phyloP scores from a whole-genome alignment of 2,797 vertebrate genomes.

The Lepus townsendii region DNA sequence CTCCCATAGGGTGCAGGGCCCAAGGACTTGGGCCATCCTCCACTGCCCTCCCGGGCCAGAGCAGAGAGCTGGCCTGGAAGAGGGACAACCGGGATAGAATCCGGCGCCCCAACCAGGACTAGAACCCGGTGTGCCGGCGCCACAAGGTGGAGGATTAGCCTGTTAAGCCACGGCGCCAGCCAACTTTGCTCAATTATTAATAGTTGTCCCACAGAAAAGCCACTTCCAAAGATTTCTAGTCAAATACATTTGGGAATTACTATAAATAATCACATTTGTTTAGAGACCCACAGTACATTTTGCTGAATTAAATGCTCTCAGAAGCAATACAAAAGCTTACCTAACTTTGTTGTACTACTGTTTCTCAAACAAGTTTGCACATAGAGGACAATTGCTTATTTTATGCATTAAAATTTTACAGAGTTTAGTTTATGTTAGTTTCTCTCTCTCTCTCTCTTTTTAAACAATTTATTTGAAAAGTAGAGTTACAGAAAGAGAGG shows the following conservation, averaged over 20 bases:
- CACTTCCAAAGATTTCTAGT: slow-evolving; percentile 13
- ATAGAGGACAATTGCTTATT: slow-evolving; percentile 44
- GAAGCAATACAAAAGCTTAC: background rate
- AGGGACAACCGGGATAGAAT: no score
- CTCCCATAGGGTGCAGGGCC: no score
- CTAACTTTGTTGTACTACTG: slow-evolving; percentile 5
- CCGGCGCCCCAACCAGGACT: no score
- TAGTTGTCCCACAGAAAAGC: slow-evolving; percentile 45
- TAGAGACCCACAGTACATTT: background rate
- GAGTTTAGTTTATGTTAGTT: slow-evolving; percentile 28
- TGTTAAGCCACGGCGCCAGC: no score
- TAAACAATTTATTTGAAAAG: no score
- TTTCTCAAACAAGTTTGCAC: slow-evolving; percentile 41
- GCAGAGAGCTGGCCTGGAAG: no score
- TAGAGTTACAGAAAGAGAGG: no score
- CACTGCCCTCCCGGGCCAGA: no score
- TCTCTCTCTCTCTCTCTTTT: background rate
- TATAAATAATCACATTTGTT: background rate
- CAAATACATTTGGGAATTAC: slow-evolving; percentile 46
- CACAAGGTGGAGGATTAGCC: no score
- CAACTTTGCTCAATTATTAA: slow-evolving; percentile 29
- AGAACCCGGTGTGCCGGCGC: no score
- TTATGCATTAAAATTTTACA: slow-evolving; percentile 44
- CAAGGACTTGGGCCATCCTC: no score
- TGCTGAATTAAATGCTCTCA: slow-evolving; percentile 49